Conservation (phyloP, 2,113 vertebrate species). For the Archilochus colubris region DNA sequence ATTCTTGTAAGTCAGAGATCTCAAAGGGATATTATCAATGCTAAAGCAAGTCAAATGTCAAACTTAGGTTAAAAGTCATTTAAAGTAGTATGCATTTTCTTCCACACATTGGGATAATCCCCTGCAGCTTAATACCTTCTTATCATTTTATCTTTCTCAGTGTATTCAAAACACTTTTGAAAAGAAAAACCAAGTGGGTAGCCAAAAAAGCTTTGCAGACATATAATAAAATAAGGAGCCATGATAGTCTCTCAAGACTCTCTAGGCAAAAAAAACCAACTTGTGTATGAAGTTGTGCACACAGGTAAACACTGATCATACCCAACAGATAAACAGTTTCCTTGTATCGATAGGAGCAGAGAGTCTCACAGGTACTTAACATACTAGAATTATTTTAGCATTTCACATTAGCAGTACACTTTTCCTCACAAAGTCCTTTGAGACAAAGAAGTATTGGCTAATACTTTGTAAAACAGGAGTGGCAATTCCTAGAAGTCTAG, state of each 20-base stretch:
- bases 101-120: not conserved
- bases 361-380: not conserved
- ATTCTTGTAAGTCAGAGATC: not conserved
- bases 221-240: not conserved
- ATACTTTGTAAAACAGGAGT: not conserved
- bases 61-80: slow-evolving; percentile 45
- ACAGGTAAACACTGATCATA: not conserved
- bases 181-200: not conserved
- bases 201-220: not conserved
- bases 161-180: not conserved
- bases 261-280: not conserved
- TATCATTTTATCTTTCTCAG: not conserved
- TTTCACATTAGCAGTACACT: not conserved
- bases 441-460: not conserved
- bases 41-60: slow-evolving; percentile 36
- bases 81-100: slow-evolving; percentile 12
- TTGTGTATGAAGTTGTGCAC: not conserved
- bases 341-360: not conserved
- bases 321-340: not conserved
- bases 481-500: not conserved
- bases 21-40: slow-evolving; percentile 45
- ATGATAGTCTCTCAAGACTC: not conserved
- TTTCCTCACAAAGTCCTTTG: not conserved
- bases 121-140: not conserved
- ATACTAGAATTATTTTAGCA: not conserved